Base-by-base conservation (phyloP, 35 echinoderm and acorn worm genomes). In the Stichopus chloronotus region DNA sequence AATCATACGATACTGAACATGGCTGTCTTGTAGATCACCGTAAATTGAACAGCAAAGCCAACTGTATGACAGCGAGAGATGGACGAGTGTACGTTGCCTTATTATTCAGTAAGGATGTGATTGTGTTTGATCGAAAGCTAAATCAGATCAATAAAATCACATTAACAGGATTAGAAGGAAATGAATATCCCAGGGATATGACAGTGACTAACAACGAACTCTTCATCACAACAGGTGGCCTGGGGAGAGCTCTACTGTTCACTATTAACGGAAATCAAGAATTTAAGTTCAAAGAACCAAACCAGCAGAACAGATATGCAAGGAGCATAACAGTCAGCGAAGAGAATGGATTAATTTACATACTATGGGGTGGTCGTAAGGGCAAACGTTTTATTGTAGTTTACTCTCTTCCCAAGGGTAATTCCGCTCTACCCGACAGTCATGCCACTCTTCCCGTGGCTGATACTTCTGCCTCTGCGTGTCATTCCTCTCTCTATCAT, bases 1-100 rank as follows among this genome's bases (percentile, higher is more conserved):
- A 72, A 72, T 72, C 69, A 5, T 72, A 72, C 69, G 69, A 72
- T n/a, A 72, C 69, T 72, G 21, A 72, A 72, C 21, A 72, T 72
- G 69, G 69, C 69, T 5, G 69, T n/a, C 69, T 72, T n/a, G 69
- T 72, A 5, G 21, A 14, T 14, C 12, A n/a, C 6, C 12, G 19
- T 5, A 6, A 72, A 72, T 19, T 72, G 5, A 72, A 17, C 69
- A 20, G 69, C 21, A 14, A 17, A 72, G 20, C 69, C 12, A 17
- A 6, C 16, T 72, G 69, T 72, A 72, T 72, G 69, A 20, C 69
- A 72, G 4, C 19, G 2, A 72, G 19, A 72, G 21, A 72, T n/a
- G 19, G 21, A n/a, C 21, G 69, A n/a, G 7, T 72, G 7, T 72
- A n/a, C 21, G 69, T 72, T n/a, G 69, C 16, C 21, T 72, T 72